Evolutionary conservation across 2,797 vertebrate species (phyloP).

Genomic region (Myripristis jacobus): DNA sequence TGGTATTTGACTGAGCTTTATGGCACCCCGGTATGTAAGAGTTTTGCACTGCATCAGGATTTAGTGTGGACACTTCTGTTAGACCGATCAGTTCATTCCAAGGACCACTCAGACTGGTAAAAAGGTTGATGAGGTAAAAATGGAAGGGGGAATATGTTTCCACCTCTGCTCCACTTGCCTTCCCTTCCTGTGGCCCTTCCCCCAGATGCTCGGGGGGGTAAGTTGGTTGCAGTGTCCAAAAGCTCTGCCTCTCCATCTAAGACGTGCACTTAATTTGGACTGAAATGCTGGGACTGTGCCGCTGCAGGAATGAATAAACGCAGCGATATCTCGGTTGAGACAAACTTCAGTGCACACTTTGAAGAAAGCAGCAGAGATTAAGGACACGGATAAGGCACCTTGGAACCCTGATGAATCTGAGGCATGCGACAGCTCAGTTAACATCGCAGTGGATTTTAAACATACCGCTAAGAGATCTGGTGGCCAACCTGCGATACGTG

Average conservation of each 20-base stretch:
- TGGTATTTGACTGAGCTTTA: slow-evolving; percentile 16
- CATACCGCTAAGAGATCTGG: not conserved
- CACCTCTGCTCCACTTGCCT: slow-evolving; percentile 5
- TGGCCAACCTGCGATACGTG: not conserved
- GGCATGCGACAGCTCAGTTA: slow-evolving; percentile 37
- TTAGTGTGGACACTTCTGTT: slow-evolving; percentile 7
- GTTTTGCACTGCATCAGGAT: not conserved
- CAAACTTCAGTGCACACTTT: not conserved
- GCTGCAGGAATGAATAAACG: slow-evolving; percentile 21
- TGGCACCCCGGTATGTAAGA: not conserved
- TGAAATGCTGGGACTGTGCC: not conserved
- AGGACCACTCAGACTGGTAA: slow-evolving; percentile 35
- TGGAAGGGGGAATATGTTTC: not conserved
- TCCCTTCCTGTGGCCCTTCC: slow-evolving; percentile 15
- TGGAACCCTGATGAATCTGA: slow-evolving; percentile 73
- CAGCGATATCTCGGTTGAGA: not conserved
- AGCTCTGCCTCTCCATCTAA: slow-evolving; percentile 15
- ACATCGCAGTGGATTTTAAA: slow-evolving; percentile 1
- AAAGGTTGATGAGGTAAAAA: slow-evolving; percentile 23
- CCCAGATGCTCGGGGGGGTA: not conserved
- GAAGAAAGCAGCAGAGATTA: slow-evolving; percentile 34
- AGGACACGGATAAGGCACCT: slow-evolving; percentile 79
- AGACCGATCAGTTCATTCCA: slow-evolving; percentile 36
- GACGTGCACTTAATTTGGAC: not conserved
- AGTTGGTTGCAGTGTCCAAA: slow-evolving; percentile 19